Conservation (phyloP, 2,888 invertebrate genomes). For the Apoderus coryli region DNA sequence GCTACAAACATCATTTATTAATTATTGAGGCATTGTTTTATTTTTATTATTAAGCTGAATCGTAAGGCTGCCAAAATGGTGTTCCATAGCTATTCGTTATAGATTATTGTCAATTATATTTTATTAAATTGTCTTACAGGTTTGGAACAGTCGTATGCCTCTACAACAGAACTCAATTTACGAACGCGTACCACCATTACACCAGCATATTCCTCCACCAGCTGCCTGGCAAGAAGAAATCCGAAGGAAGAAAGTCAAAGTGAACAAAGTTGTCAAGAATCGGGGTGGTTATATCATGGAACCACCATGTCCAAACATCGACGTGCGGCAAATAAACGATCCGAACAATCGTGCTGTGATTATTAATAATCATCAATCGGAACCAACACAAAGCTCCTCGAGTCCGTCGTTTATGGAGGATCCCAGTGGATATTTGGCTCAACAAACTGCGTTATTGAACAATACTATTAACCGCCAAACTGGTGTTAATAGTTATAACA, state of each 20-base stretch:
- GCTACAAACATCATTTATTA: no score
- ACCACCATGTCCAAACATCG: conserved; percentile 43
- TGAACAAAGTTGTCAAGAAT: conserved; percentile 39
- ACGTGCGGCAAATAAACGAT: conserved; percentile 39
- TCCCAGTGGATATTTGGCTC: conserved; percentile 79
- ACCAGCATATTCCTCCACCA: conserved; percentile 49
- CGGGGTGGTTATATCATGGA: conserved; percentile 36
- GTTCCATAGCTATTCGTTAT: no score
- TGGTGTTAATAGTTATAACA: conserved; percentile 22
- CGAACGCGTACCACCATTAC: conserved; percentile 58
- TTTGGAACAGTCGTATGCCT: conserved; percentile 19
- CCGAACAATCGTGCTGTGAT: conserved; percentile 30
- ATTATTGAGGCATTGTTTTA: no score
- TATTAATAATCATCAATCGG: conserved; percentile 26
- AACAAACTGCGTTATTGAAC: conserved; percentile 76
- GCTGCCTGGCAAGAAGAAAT: conserved; percentile 41
- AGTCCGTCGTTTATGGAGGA: conserved; percentile 82
- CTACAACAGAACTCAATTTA: conserved; percentile 34
- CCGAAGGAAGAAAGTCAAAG: conserved; percentile 41
- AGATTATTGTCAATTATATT: no score
- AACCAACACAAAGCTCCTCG: conserved; percentile 24
- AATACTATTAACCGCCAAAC: conserved; percentile 63
- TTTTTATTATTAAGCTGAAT: no score
- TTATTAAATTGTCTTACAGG: no score
- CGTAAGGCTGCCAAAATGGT: no score